Conservation (phyloP, 2,113 vertebrate genomes). For the Bufo gargarizans region DNA sequence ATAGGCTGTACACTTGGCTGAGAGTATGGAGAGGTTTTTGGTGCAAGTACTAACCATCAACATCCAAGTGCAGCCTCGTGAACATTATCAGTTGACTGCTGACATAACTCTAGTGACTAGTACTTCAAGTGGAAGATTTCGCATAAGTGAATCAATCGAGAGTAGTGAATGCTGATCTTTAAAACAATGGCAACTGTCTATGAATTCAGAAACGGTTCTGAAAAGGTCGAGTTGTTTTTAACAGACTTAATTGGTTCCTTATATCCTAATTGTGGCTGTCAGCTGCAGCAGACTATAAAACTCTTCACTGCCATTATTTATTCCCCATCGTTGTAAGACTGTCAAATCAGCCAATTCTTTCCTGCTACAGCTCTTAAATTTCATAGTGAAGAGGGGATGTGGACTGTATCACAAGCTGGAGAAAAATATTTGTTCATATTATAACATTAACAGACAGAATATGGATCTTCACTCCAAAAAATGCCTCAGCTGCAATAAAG, state of each 20-base stretch:
- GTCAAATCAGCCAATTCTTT: neutral
- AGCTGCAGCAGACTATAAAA: slow-evolving; percentile 13
- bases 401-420: neutral
- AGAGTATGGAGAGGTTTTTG: neutral
- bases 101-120: neutral
- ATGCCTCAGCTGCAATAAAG: too few relatives aligned
- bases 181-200: slow-evolving; percentile 29
- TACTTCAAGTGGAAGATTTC: neutral
- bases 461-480: neutral
- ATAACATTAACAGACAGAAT: neutral
- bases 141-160: neutral
- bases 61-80: neutral
- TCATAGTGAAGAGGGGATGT: neutral
- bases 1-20: neutral
- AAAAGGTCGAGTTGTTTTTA: slow-evolving; percentile 50
- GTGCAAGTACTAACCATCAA: neutral
- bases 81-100: neutral
- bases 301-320: neutral
- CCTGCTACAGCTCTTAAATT: neutral
- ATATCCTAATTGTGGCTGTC: neutral
- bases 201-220: slow-evolving; percentile 2
- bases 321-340: neutral
- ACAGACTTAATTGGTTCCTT: slow-evolving; percentile 40
- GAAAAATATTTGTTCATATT: neutral
- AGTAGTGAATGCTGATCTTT: slow-evolving; percentile 1